Evolutionary conservation across 2,888 invertebrate genomes (phyloP).

Genomic region (Tipula confusa): DNA sequence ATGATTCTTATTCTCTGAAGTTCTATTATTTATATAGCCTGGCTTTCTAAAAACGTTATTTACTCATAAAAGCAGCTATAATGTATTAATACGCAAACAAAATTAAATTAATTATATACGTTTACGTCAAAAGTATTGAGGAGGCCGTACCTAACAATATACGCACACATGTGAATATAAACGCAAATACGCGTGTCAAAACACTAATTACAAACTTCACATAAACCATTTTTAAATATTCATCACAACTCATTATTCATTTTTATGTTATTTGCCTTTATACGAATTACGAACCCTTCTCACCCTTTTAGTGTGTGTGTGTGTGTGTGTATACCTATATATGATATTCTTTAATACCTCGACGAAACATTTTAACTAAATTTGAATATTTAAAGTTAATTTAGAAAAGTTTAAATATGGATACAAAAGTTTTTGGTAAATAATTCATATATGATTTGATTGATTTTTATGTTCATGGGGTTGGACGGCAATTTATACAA

Average conservation of each 20-base stretch:
- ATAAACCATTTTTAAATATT: constrained; percentile 16
- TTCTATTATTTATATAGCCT: neutral
- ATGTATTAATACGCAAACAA: neutral
- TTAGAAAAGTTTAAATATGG: neutral
- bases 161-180: neutral
- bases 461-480: neutral
- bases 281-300: neutral
- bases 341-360: neutral
- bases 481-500: neutral
- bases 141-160: neutral
- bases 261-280: neutral
- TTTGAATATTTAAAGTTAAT: neutral
- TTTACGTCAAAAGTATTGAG: neutral
- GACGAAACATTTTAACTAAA: neutral
- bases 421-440: neutral
- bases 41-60: neutral
- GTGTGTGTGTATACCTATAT: neutral
- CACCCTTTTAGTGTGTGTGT: neutral
- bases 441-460: constrained; percentile 16
- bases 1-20: neutral
- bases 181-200: neutral
- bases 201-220: neutral
- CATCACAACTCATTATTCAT: neutral
- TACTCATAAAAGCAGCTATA: neutral
- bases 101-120: neutral